A percentile compares a stretch with the other conserved stretches of the same genome.
These are phyloP conservation scores for Spilarctia lutea DNA, from an alignment of 2,888 invertebrate species.

Conservation along the genomic window DNA sequence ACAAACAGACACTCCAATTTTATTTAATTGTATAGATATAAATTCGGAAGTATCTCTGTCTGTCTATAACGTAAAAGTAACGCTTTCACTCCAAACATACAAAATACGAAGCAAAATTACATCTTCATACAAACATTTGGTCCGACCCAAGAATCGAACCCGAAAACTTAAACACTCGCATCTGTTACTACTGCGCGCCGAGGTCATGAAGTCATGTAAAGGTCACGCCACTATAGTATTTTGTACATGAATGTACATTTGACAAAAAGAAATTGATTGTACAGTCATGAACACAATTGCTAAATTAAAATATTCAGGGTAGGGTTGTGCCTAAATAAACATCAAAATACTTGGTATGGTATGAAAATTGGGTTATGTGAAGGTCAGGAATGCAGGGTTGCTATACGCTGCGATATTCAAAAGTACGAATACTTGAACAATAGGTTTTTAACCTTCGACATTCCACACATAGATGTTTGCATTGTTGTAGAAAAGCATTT, in stretches of 20 bases:
- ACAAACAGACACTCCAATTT: no score
- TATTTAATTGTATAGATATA: no score
- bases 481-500: constrained; percentile 25
- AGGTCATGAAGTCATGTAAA: background rate
- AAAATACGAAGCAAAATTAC: no score
- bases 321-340: constrained; percentile 27
- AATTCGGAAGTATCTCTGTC: no score
- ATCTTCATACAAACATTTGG: no score
- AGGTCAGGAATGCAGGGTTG: constrained; percentile 32
- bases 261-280: background rate
- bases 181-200: no score
- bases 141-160: no score
- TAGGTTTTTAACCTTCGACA: constrained; percentile 42
- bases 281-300: background rate
- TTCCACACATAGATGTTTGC: constrained; percentile 43
- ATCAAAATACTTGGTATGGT: constrained; percentile 22
- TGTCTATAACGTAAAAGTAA: no score
- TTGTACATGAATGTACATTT: background rate
- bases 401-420: constrained; percentile 30
- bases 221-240: background rate
- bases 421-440: constrained; percentile 41
- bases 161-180: no score
- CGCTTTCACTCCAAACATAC: no score
- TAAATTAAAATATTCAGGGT: background rate
- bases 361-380: constrained; percentile 13